Base-by-base conservation (phyloP, 2,113 vertebrate genomes). In the Salvelinus fontinalis region DNA sequence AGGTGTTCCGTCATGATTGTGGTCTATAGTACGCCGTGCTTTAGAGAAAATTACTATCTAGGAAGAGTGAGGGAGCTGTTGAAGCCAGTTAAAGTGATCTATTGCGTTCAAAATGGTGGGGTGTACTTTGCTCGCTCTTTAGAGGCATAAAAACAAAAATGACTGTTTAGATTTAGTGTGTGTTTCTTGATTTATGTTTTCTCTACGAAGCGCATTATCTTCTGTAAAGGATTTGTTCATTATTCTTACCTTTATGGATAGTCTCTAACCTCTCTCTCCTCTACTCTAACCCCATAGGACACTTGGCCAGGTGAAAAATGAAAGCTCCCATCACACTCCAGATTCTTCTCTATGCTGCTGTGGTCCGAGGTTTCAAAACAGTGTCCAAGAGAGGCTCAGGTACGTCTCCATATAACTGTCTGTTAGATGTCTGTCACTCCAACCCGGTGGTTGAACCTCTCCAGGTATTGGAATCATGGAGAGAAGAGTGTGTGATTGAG, bases 351-450 rank as follows among this genome's bases (percentile, higher is more conserved):
- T 97, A 97, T 80, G 95, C 95, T 82, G 91, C 94, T 77, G 90
- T 96, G 80, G 93, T 96, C 90, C 95, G 96, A 90, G 96, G 96
- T 93, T 89, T 97, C 91, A 99, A 99, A 92, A 95, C 97, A 87
- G 95, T 99, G 88, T 97, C 97, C 76, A 99, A 98, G 91, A 95
- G 97, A 92, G 97, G 97, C 86, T 98, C 97, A 91, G 97, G 97
- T 98, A 96, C 95, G 96, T 91, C 48, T 77, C 14, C 31, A 18
- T 16, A 2, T 67, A 20, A 34, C 6, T 20, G 66, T 67, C 31
- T 67, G 65, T 29, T 44, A 29, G 16, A 3, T 31, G 27, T 31
- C 22, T 67, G 12, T 29, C 22, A 13, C 12, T 29, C 12, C 49
- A 59, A 31, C 39, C 59, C 2, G 0, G 59, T 20, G 59, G 20